These are phyloP conservation scores for Hymenochirus boettgeri DNA, from an alignment of 2,113 vertebrate genomes.

Conservation along the genomic window DNA sequence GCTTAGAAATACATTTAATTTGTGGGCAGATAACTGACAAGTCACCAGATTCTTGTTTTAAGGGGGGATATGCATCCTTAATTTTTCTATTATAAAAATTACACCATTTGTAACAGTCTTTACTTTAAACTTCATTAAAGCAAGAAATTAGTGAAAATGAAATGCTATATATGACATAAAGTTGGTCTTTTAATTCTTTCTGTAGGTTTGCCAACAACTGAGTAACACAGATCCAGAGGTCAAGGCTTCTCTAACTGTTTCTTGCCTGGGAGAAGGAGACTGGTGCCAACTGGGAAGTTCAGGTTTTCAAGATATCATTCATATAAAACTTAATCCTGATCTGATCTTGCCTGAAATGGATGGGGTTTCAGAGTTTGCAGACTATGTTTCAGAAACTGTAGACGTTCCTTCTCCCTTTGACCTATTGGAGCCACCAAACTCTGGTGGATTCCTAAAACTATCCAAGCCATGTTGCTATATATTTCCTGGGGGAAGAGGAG, in stretches of 20 bases:
- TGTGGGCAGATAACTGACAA: too few species aligned
- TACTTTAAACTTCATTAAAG: too few species aligned
- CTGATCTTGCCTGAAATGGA: slow-evolving; percentile 84
- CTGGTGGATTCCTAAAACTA: slow-evolving; percentile 93
- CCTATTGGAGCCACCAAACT: slow-evolving; percentile 92
- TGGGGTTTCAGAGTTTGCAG: slow-evolving; percentile 87
- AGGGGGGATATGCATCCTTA: too few species aligned
- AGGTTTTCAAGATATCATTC: slow-evolving; percentile 70
- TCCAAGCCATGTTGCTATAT: slow-evolving; percentile 98
- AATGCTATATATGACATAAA: too few species aligned
- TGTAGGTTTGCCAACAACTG: slow-evolving; percentile 76
- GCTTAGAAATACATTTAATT: too few species aligned
- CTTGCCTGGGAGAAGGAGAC: slow-evolving; percentile 82
- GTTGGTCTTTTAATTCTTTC: slow-evolving; percentile 41
- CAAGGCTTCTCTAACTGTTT: slow-evolving; percentile 80
- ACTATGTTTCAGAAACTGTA: slow-evolving; percentile 91
- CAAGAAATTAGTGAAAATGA: too few species aligned
- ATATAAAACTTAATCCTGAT: slow-evolving; percentile 82
- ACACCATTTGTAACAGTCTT: too few species aligned
- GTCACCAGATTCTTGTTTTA: too few species aligned
- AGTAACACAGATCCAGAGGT: slow-evolving; percentile 65
- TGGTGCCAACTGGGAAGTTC: slow-evolving; percentile 83
- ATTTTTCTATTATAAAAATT: too few species aligned
- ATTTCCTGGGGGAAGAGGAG: slow-evolving; percentile 92
- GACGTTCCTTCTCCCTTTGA: slow-evolving; percentile 92